These are phyloP conservation scores for Rhynchonema sp. DNA, from an alignment of 2,888 invertebrate genomes.

Conservation along the genomic window DNA sequence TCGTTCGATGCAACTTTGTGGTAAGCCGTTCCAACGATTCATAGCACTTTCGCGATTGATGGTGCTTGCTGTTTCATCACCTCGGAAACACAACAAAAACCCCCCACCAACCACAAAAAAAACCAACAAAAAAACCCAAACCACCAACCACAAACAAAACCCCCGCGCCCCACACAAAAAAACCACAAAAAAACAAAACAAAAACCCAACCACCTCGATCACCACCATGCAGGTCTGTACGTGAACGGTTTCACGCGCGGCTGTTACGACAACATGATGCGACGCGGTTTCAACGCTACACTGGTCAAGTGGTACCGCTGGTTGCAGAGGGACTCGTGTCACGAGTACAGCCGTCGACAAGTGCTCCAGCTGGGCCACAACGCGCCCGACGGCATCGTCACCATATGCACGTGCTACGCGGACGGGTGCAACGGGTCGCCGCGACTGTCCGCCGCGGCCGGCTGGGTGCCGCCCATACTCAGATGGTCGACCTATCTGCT, in stretches of 20 bases:
- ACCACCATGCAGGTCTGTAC: slow-evolving; percentile 14
- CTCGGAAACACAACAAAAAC: no score
- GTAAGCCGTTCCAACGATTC: no score
- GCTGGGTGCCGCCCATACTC: background rate
- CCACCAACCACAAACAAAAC: no score
- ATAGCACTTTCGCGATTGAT: no score
- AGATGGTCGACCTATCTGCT: background rate
- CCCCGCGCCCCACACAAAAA: no score
- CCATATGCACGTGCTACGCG: slow-evolving; percentile 24
- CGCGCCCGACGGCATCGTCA: slow-evolving; percentile 5
- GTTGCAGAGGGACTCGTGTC: slow-evolving; percentile 22
- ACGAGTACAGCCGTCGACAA: slow-evolving; percentile 15
- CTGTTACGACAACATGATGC: slow-evolving; percentile 20
- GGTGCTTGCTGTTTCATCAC: no score
- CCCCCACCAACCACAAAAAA: no score
- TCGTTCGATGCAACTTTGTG: no score
- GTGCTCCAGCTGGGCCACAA: background rate
- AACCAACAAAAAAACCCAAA: no score
- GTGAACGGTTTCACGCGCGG: slow-evolving; percentile 22
- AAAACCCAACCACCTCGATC: no score
- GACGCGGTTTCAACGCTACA: slow-evolving; percentile 24
- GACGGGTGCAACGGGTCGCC: slow-evolving; percentile 27
- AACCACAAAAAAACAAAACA: no score
- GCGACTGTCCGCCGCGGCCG: background rate
- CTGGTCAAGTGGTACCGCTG: slow-evolving; percentile 22